These are phyloP conservation scores for Chiloscyllium punctatum DNA, from an alignment of 2,797 vertebrate species.

Conservation along the genomic window DNA sequence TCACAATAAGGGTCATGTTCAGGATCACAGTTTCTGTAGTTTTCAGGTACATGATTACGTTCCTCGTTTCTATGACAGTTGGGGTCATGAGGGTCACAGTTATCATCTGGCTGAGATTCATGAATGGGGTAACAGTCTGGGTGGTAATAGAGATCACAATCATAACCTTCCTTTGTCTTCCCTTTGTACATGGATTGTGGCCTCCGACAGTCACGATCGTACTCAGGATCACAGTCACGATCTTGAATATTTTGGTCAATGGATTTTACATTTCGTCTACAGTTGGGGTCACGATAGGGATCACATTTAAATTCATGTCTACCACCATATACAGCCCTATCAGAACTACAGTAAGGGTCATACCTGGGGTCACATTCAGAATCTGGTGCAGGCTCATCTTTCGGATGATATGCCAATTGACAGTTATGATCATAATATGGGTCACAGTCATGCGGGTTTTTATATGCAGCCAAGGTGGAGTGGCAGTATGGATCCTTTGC, in stretches of 20 bases:
- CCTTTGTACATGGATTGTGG: constrained; percentile 59
- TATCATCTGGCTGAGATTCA: constrained; percentile 40
- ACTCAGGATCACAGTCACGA: constrained; percentile 49
- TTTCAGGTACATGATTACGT: constrained; percentile 58
- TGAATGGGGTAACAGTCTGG: constrained; percentile 58
- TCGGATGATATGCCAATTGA: not conserved
- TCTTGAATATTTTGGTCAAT: constrained; percentile 52
- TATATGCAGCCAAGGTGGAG: not conserved
- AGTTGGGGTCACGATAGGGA: constrained; percentile 56
- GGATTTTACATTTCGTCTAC: constrained; percentile 44
- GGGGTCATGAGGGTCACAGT: constrained; percentile 34
- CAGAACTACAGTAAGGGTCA: constrained; percentile 62
- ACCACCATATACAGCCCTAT: not conserved
- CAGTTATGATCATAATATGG: constrained; percentile 24
- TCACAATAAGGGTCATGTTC: constrained; percentile 65
- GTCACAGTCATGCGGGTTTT: constrained; percentile 1
- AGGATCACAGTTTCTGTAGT: constrained; percentile 66
- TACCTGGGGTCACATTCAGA: constrained; percentile 61
- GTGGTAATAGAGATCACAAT: constrained; percentile 69
- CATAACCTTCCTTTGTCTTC: constrained; percentile 70
- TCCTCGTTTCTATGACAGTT: constrained; percentile 50
- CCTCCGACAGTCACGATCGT: constrained; percentile 46
- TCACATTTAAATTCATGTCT: constrained; percentile 49
- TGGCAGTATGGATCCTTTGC: constrained; percentile 56
- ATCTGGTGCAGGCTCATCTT: constrained; percentile 19